A percentile compares a stretch with the other conserved stretches of the same genome.
These are phyloP conservation scores for Nyctereutes procyonoides DNA, from an alignment of 2,113 vertebrate species.

Conservation along the genomic window DNA sequence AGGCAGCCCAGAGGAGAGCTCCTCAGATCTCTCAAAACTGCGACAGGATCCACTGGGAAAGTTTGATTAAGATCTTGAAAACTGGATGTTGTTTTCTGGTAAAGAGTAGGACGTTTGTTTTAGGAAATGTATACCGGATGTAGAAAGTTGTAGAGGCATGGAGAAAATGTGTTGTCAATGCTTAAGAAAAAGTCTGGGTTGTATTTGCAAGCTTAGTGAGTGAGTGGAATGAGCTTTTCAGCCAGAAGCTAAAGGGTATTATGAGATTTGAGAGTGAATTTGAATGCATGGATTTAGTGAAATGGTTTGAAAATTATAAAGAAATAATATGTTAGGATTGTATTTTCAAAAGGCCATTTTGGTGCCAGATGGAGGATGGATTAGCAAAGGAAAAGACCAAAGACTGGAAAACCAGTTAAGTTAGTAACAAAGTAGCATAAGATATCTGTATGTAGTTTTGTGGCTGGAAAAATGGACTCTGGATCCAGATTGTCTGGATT, in stretches of 20 bases:
- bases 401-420: neutral
- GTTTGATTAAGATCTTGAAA: neutral
- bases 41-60: neutral
- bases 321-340: neutral
- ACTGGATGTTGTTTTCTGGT: neutral
- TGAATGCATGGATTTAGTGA: neutral
- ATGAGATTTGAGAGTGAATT: neutral
- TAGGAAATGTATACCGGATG: neutral
- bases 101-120: neutral
- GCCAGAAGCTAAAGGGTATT: neutral
- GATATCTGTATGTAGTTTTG: neutral
- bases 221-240: neutral
- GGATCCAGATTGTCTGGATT: neutral
- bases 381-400: neutral
- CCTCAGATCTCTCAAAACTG: neutral
- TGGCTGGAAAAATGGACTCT: neutral
- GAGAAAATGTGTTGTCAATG: neutral
- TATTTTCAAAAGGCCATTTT: conserved; percentile 23
- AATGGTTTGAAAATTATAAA: neutral
- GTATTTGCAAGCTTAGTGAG: neutral
- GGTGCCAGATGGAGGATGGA: neutral
- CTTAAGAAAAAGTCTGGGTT: neutral
- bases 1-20: neutral
- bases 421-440: neutral
- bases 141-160: neutral